Evolutionary conservation across 2,113 vertebrate genomes (phyloP).

Genomic region (Xenotilapia longispinis): DNA sequence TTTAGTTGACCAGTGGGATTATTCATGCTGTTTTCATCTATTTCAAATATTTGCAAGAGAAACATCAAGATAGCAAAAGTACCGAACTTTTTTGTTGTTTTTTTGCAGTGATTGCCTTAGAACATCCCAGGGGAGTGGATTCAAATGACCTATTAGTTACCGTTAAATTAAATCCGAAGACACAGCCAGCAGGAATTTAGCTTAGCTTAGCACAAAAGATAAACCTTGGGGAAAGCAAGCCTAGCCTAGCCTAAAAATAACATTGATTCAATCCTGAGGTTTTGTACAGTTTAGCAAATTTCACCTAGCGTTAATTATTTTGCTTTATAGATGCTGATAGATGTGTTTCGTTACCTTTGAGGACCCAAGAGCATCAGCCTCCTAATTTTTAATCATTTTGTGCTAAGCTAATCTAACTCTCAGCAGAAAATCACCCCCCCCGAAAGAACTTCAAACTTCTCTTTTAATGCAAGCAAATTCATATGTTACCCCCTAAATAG

Average conservation of each 20-base stretch:
- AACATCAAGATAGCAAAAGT: background rate
- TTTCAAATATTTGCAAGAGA: background rate
- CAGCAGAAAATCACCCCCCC: background rate
- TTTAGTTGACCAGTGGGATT: background rate
- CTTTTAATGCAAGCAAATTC: background rate
- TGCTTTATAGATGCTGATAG: background rate
- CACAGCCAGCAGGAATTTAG: background rate
- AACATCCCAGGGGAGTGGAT: background rate
- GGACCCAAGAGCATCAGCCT: accelerated
- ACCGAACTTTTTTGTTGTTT: background rate
- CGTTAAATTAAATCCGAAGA: background rate
- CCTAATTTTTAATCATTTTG: background rate
- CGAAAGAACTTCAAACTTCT: background rate
- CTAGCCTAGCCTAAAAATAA: background rate
- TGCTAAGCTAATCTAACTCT: background rate
- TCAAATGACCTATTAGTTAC: background rate
- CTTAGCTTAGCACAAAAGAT: background rate
- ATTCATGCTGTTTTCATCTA: background rate
- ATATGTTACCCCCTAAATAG: background rate
- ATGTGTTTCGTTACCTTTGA: background rate
- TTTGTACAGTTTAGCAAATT: background rate
- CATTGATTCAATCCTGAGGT: background rate
- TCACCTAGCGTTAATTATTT: background rate
- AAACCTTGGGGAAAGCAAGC: background rate
- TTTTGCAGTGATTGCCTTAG: background rate